A percentile compares a stretch with the other conserved stretches of the same genome.
Evolutionary conservation across 2,888 invertebrate genomes (phyloP).

Genomic region (Plusia festucae): DNA sequence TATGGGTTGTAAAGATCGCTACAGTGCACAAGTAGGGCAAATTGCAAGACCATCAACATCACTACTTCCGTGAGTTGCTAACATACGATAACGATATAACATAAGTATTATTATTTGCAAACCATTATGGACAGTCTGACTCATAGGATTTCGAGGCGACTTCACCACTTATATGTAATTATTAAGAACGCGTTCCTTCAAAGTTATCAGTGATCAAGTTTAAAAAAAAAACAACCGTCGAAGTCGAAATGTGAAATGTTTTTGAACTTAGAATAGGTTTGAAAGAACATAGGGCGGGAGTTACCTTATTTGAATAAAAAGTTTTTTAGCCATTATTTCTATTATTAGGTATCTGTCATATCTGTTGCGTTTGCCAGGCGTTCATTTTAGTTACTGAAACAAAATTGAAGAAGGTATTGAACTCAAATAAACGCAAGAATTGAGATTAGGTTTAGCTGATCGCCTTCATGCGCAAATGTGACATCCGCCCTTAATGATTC

Average conservation of each 20-base stretch:
- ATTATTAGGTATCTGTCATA: too few species aligned
- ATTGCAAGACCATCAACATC: slow-evolving; percentile 37
- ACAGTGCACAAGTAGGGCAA: slow-evolving; percentile 46
- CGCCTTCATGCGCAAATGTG: background rate
- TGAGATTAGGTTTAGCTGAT: background rate
- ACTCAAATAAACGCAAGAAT: background rate
- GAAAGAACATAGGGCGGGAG: background rate
- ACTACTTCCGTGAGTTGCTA: slow-evolving; percentile 39
- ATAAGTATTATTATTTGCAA: background rate
- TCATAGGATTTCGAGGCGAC: background rate
- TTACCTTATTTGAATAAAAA: too few species aligned
- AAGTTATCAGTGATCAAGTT: too few species aligned
- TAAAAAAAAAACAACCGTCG: too few species aligned
- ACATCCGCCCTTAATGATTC: background rate
- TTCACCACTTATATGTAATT: background rate
- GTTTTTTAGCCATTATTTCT: too few species aligned
- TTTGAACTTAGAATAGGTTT: too few species aligned
- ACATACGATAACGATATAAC: slow-evolving; percentile 22
- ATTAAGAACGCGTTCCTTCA: background rate
- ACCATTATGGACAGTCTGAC: background rate
- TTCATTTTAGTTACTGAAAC: too few species aligned
- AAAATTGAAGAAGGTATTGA: background rate
- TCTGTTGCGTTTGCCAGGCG: background rate
- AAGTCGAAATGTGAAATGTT: too few species aligned
- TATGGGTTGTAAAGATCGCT: slow-evolving; percentile 40